Evolutionary conservation across 1,140 invertebrate species (phyloP).

Genomic region (Cyclina sinensis): DNA sequence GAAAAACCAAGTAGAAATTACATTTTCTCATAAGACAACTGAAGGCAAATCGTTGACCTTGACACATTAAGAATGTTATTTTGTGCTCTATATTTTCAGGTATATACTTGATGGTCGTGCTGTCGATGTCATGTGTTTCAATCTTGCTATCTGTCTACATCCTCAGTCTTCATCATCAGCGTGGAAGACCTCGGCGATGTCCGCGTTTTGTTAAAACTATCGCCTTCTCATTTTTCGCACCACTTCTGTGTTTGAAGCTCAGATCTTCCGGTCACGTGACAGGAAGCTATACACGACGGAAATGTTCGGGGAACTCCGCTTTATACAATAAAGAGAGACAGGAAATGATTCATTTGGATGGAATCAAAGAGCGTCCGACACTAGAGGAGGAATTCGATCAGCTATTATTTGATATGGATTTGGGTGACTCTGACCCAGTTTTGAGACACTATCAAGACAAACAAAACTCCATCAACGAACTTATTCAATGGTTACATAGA

Average conservation of each 20-base stretch:
- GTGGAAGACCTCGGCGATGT: conserved; percentile 74
- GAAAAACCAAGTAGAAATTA: too few relatives aligned
- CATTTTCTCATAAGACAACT: too few relatives aligned
- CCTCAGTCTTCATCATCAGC: conserved; percentile 82
- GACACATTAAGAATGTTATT: too few relatives aligned
- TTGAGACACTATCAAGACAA: conserved; percentile 57
- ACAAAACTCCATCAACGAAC: conserved; percentile 70
- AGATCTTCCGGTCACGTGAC: conserved; percentile 7
- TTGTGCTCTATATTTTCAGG: conserved; percentile 69
- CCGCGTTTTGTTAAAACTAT: conserved; percentile 74
- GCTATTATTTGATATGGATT: neutral
- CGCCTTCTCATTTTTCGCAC: conserved; percentile 70
- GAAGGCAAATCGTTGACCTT: too few relatives aligned
- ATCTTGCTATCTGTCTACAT: conserved; percentile 82
- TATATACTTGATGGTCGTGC: conserved; percentile 83
- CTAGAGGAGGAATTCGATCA: conserved; percentile 7
- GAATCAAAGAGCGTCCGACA: conserved; percentile 10
- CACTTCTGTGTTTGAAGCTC: conserved; percentile 63
- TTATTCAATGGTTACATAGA: conserved; percentile 75
- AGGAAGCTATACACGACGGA: conserved; percentile 2
- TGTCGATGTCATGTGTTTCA: conserved; percentile 81
- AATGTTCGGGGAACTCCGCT: neutral
- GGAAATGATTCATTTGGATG: conserved; percentile 28
- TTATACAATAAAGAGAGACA: conserved; percentile 4
- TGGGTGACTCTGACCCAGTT: neutral